phyloP scores from a whole-genome alignment of 2,888 invertebrate genomes.

The Arenicola marina region DNA sequence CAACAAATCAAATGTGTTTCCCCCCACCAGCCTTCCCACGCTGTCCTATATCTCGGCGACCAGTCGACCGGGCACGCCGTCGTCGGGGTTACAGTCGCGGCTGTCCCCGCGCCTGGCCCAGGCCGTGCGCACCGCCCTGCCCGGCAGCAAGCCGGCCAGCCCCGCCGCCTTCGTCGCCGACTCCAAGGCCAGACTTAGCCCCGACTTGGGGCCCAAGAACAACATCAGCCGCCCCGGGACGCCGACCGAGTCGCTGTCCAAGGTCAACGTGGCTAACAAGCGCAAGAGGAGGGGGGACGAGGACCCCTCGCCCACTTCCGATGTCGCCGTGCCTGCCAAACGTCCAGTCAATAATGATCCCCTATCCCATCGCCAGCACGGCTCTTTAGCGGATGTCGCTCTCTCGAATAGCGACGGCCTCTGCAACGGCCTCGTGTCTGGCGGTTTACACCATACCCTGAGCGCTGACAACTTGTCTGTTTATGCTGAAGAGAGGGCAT shows the following conservation, averaged over 20 bases:
- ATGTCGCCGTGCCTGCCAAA: too few species aligned
- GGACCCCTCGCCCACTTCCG: background rate
- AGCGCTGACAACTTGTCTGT: too few species aligned
- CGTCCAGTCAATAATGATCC: background rate
- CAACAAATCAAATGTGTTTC: constrained; percentile 27
- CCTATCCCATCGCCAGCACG: background rate
- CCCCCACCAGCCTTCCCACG: background rate
- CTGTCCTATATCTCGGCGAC: background rate
- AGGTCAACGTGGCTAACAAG: constrained; percentile 33
- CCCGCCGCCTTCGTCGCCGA: background rate
- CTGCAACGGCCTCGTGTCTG: constrained; percentile 3
- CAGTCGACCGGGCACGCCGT: background rate
- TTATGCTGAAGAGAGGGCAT: too few species aligned
- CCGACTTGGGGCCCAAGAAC: background rate
- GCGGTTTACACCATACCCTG: background rate
- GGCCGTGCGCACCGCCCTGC: constrained; percentile 13
- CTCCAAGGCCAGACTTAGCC: background rate
- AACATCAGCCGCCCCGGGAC: background rate
- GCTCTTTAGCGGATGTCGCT: too few species aligned
- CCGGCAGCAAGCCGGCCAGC: constrained; percentile 20
- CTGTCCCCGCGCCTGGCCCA: background rate
- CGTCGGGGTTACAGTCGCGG: background rate
- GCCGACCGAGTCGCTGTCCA: constrained; percentile 11
- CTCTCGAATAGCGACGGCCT: background rate
- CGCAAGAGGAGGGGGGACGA: constrained; percentile 21